These are phyloP conservation scores for Pituophis catenifer DNA, from an alignment of 2,113 vertebrate species.

Conservation along the genomic window DNA sequence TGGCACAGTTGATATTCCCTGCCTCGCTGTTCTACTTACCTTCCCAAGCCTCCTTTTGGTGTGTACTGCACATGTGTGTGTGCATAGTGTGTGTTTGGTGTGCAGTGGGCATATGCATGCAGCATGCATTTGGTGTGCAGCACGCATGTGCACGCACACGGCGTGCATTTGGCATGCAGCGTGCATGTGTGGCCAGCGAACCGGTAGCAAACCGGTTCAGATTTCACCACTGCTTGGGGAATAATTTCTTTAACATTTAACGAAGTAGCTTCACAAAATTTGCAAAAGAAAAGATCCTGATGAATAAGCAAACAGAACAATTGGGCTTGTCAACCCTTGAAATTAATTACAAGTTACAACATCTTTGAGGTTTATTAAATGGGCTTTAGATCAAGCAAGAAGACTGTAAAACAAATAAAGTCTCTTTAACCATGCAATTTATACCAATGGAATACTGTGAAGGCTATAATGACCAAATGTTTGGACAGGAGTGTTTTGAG, in stretches of 20 bases:
- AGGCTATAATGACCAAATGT: not conserved
- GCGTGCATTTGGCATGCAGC: too few relatives aligned
- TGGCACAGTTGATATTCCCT: too few relatives aligned
- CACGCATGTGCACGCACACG: too few relatives aligned
- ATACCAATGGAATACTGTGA: not conserved
- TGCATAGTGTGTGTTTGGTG: too few relatives aligned
- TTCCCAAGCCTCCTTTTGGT: too few relatives aligned
- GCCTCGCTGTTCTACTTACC: too few relatives aligned
- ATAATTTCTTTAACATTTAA: conserved; percentile 43
- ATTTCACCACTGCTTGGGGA: not conserved
- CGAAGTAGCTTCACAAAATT: conserved; percentile 51
- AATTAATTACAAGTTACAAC: conserved; percentile 29
- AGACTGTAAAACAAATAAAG: conserved; percentile 2
- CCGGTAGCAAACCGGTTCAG: too few relatives aligned
- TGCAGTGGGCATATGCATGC: too few relatives aligned
- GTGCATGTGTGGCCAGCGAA: too few relatives aligned
- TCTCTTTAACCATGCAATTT: not conserved
- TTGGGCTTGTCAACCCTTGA: conserved; percentile 38
- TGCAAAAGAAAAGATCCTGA: conserved; percentile 24
- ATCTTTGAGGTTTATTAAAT: conserved; percentile 8
- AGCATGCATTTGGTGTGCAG: too few relatives aligned
- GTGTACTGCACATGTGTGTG: too few relatives aligned
- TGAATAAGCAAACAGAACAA: conserved; percentile 47
- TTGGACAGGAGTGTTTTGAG: not conserved
- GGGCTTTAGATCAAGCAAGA: not conserved